Base-by-base conservation (phyloP, 2,113 vertebrate genomes). In the Cromileptes altivelis region DNA sequence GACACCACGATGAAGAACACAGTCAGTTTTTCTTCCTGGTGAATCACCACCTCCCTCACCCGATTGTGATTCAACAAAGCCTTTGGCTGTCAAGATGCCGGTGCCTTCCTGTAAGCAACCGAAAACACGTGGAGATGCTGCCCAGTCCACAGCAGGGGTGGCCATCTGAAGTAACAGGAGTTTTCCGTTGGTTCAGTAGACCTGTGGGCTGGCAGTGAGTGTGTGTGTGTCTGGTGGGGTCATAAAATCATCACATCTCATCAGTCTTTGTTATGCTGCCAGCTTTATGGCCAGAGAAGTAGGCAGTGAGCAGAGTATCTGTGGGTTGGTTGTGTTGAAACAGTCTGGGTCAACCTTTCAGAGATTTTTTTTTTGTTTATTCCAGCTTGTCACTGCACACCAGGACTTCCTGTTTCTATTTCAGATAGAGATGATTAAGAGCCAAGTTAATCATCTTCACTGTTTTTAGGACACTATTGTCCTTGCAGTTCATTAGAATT, bases 121-220 rank as follows among this genome's bases (percentile, higher is more conserved):
- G 49, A 81, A 77, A 55, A 67, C 72, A 81, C 23, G 70, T 49
- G 74, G 76, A 85, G 64, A 67, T 49, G 61, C 21, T 67, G 80
- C 69, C 60, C 76, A 65, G 82, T 64, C 69, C 50, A 42, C 84
- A 89, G 82, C 76, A 72, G 81, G 87, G 65, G 69, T 37, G 64
- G 61, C 79, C 76, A 78, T 87, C 69, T 87, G 76, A 87, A 50
- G 73, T 71, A 72, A 70, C 73, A 63, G 65, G 76, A 64, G 69
- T 72, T 72, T 78, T 81, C 74, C 6, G 37, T 77, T 61, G 18
- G 61, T 70, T 74, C 68, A 67, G 62, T 37, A 75, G 82, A 87
- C 76, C 75, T 78, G 81, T 75, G 79, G 67, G 81, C 75, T 82
- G 81, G 74, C 81, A 84, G 40, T 10, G 52, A 68, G 50, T 25